phyloP scores from a whole-genome alignment of 2,888 invertebrate species.

The Cheilosia urbana region DNA sequence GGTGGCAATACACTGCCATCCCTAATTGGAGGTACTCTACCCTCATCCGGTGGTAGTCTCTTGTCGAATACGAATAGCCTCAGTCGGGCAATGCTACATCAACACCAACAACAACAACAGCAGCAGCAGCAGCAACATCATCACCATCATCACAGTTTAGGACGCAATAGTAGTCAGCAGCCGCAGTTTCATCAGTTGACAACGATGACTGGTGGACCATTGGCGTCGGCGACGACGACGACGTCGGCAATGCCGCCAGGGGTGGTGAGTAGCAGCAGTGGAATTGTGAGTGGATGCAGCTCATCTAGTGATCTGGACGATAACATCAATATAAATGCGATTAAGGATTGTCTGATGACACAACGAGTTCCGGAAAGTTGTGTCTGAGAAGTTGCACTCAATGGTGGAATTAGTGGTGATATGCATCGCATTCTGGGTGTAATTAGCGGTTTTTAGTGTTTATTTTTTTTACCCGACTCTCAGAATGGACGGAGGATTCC shows the following conservation, averaged over 20 bases:
- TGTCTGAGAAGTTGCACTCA: slow-evolving; percentile 86
- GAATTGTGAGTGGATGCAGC: slow-evolving; percentile 78
- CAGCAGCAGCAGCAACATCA: slow-evolving; percentile 42
- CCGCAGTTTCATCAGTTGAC: slow-evolving; percentile 69
- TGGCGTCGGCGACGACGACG: slow-evolving; percentile 28
- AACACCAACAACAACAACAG: slow-evolving; percentile 75
- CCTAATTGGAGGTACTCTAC: slow-evolving; percentile 79
- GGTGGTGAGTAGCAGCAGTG: slow-evolving; percentile 65
- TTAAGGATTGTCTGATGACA: slow-evolving; percentile 94
- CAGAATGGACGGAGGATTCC: neutral
- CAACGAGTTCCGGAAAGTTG: slow-evolving; percentile 94
- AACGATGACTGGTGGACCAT: slow-evolving; percentile 59
- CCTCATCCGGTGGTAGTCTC: slow-evolving; percentile 78
- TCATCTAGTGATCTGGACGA: slow-evolving; percentile 83
- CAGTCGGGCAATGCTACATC: slow-evolving; percentile 68
- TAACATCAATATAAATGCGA: slow-evolving; percentile 92
- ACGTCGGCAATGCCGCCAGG: slow-evolving; percentile 77
- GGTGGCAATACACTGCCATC: slow-evolving; percentile 69
- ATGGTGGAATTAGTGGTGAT: slow-evolving; percentile 28
- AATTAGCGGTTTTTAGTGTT: slow-evolving; percentile 46
- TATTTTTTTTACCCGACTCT: neutral
- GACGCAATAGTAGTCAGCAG: slow-evolving; percentile 73
- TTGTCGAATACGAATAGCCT: slow-evolving; percentile 69
- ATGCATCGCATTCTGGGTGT: slow-evolving; percentile 38
- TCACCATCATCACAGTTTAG: slow-evolving; percentile 72